phyloP scores from a whole-genome alignment of 1,140 invertebrate genomes.

The Camponotus vicinus region DNA sequence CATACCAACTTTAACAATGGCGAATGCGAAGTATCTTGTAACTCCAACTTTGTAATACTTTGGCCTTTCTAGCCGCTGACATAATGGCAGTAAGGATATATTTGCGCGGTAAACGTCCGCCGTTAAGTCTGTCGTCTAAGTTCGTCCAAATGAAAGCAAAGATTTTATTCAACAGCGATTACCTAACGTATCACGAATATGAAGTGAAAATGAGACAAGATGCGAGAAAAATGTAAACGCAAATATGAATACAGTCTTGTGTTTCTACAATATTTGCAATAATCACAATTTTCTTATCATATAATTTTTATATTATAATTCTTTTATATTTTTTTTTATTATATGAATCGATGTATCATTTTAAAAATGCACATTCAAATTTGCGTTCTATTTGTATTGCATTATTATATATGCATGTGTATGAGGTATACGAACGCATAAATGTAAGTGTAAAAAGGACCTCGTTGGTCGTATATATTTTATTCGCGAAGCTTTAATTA shows the following conservation, averaged over 20 bases:
- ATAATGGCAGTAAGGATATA: slow-evolving; percentile 60
- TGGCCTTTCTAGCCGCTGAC: slow-evolving; percentile 32
- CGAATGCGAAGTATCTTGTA: slow-evolving; percentile 3
- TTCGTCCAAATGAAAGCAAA: slow-evolving; percentile 51
- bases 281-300: no score
- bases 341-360: no score
- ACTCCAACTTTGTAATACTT: slow-evolving; percentile 66
- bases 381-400: no score
- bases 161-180: slow-evolving; percentile 70
- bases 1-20: slow-evolving; percentile 10
- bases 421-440: not conserved
- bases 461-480: not conserved
- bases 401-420: not conserved
- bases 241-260: no score
- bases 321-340: no score
- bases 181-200: slow-evolving; percentile 9
- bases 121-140: slow-evolving; percentile 68
- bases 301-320: no score
- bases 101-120: slow-evolving; percentile 65
- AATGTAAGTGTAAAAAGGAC: not conserved
- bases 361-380: no score
- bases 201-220: not conserved
- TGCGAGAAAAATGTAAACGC: not conserved
- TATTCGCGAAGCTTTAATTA: not conserved
- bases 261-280: no score